Base-by-base conservation (phyloP, 1,140 invertebrate species). In the Drosophila nebulosa region DNA sequence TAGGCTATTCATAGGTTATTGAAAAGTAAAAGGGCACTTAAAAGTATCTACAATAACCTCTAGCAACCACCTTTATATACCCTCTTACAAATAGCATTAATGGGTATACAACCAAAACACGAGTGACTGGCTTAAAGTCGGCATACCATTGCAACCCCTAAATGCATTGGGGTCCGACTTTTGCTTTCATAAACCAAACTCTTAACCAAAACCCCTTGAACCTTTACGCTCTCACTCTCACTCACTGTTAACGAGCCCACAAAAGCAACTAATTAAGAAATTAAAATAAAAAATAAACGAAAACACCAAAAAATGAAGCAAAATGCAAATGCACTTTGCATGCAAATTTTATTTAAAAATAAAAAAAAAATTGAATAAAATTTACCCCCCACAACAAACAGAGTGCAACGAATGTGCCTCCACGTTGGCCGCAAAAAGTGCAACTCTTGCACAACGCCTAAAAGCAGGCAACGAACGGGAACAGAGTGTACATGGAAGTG, bases 251-350 rank as follows among this genome's bases (percentile, higher is more conserved):
- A 60, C 50, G 30, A 50, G 35, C 22, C 65, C 81, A 86, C 81
- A 81, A 86, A 81, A 73, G 81, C 78, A 69, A 81, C 81, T 85
- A 85, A 85, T 85, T 85, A 85, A 85, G 81, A 88, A 85, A 85
- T 85, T 85, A 85, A 86, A 85, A 86, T 68, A 85, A 81, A 68
- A 68, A 79, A 74, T 21, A 21, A 46, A 46, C 39, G 39, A 79
- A 80, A 62, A 64, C 66, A 52, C 51, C 68, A 56, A 83, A 77
- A 78, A 67, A 74, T 27, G 21, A 46, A 50, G 30, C 7, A 50
- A 30, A 69, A 58, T 52, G 42, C 9, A 74, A 86, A 88, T 86
- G 81, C 83, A 88, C 78, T 88, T 88, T 88, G 79, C 61, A 83
- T 79, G 83, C 65, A 80, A 75, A 88, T 88, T 88, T 88, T 79